A percentile compares a stretch with the other conserved stretches of the same genome.
phyloP scores from a whole-genome alignment of 2,797 vertebrate genomes.

The Sebastolobus alascanus region DNA sequence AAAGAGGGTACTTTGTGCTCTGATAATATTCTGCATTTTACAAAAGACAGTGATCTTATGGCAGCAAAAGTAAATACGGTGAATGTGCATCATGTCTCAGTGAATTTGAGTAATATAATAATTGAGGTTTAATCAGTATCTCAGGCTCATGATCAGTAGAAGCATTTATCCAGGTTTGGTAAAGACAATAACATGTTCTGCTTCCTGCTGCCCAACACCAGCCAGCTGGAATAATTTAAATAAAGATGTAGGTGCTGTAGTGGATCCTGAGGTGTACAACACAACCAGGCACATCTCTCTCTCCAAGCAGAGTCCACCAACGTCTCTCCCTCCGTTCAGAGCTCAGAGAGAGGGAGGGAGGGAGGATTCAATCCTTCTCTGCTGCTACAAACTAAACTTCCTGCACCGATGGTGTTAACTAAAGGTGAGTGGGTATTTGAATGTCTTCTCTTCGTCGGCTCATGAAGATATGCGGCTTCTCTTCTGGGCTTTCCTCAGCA shows the following conservation, averaged over 20 bases:
- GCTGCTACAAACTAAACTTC: neutral
- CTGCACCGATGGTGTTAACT: neutral
- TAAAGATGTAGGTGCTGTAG: neutral
- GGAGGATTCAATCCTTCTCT: conserved; percentile 11
- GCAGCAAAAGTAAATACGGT: too few relatives aligned
- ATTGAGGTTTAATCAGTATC: neutral
- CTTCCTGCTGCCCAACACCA: neutral
- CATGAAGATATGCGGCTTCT: conserved; percentile 62
- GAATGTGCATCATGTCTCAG: neutral
- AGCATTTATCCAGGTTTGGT: neutral
- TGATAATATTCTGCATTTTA: neutral
- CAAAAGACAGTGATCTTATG: neutral
- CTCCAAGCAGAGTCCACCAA: neutral
- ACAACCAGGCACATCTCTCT: neutral
- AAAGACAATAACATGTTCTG: neutral
- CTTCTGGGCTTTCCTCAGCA: conserved; percentile 74
- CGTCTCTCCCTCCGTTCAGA: neutral
- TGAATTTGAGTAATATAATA: neutral
- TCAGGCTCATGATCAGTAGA: neutral
- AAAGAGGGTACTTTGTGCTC: neutral
- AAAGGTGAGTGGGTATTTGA: neutral
- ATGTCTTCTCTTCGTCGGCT: conserved; percentile 25
- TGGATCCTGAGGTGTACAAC: conserved; percentile 17
- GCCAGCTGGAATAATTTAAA: neutral
- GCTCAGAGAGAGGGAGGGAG: neutral